Base-by-base conservation (phyloP, 2,888 invertebrate species). In the Volucella inanis region DNA sequence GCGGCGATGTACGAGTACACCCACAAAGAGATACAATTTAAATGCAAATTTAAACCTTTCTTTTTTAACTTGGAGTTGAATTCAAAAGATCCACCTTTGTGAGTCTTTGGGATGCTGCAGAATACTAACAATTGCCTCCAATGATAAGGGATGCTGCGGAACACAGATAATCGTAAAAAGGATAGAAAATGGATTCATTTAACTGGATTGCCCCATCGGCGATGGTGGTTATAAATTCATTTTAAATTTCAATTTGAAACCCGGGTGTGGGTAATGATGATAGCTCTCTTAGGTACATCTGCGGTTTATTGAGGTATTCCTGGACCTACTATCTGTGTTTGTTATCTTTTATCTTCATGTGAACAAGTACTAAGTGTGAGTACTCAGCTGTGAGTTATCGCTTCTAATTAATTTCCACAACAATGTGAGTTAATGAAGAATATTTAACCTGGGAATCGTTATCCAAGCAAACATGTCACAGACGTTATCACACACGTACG, bases 11-110 rank as follows among this genome's bases (percentile, higher is more conserved):
- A 41, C 57, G 62, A 45, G 62, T 41, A 52, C 65, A 61, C 41
- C 52, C 77, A 86, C 82, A 81, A 80, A 85, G 68, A 81, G 77
- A 85, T 80, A 85, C 80, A 81, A 85, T 81, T 81, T 80, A 80
- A 84, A 83, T 82, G 79, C 84, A 84, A 84, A 84, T 84, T 84
- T 75, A 80, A 83, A 83, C 75, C 79, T 79, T 75, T 31, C 22
- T 31, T 31, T 31, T 84, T 75, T 55, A 64, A 55, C 75, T 80
- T 15, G 12, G 12, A 9, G 9, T 12, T n/a, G 31, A 31, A 31
- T 49, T 68, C 12, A 75, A 79, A 71, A 70, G 65, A 71, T 59
- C 45, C 57, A 75, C 70, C 70, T 80, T 75, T 80, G 54, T 67
- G 54, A 39, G 64, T 71, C 64, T 50, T 54, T 39, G 45, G 38